These are phyloP conservation scores for Tribolium freemani DNA, from an alignment of 2,888 invertebrate genomes.

Conservation along the genomic window DNA sequence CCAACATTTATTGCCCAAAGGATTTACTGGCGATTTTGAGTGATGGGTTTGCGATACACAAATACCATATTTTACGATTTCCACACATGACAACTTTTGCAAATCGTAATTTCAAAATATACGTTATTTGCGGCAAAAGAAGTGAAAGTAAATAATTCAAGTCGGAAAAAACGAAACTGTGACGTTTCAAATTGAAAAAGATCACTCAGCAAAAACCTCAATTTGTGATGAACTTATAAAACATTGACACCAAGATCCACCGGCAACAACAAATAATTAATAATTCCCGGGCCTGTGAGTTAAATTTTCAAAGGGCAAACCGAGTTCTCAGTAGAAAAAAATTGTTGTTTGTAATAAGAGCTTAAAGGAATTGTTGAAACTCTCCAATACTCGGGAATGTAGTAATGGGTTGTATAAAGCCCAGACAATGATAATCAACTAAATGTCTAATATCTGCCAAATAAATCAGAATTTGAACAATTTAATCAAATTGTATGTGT, in stretches of 20 bases:
- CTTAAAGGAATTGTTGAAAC: background rate
- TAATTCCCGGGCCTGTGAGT: background rate
- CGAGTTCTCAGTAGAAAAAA: too few species aligned
- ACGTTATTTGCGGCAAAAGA: background rate
- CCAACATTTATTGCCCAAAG: slow-evolving; percentile 25
- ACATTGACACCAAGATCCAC: background rate
- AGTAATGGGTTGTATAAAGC: background rate
- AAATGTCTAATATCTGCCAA: background rate
- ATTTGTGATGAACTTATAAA: background rate
- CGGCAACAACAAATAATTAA: background rate
- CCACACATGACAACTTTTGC: background rate
- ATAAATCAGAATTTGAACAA: background rate
- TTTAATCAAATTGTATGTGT: background rate
- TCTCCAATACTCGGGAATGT: background rate
- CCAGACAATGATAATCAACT: background rate
- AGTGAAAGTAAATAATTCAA: background rate
- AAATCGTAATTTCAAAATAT: too few species aligned
- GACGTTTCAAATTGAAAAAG: background rate
- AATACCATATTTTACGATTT: background rate
- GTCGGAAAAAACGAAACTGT: background rate
- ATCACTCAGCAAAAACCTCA: background rate
- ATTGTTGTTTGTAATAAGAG: too few species aligned
- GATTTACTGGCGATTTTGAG: slow-evolving; percentile 26
- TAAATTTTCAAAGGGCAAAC: too few species aligned
- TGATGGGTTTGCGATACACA: slow-evolving; percentile 16